phyloP scores from a whole-genome alignment of 2,113 vertebrate genomes.

The Electrona antarctica region DNA sequence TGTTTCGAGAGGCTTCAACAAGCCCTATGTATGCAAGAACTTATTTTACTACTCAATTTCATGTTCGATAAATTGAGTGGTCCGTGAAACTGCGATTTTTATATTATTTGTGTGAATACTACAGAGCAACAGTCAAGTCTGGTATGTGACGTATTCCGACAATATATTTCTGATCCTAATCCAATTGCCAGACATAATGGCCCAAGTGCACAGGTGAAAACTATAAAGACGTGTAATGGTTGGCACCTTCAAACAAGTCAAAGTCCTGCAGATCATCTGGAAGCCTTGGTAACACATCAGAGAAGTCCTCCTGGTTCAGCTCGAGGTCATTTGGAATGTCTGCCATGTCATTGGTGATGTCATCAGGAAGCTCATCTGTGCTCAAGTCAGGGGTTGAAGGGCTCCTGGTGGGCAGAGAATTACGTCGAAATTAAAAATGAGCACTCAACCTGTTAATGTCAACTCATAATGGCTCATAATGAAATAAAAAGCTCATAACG shows the following conservation, averaged over 20 bases:
- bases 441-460: neutral
- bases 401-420: conserved; percentile 76
- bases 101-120: too few species aligned
- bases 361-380: conserved; percentile 95
- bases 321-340: conserved; percentile 99
- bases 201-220: neutral
- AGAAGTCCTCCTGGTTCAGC: conserved; percentile 98
- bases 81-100: too few species aligned
- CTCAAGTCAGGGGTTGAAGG: conserved; percentile 96
- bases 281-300: conserved; percentile 93
- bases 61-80: too few species aligned
- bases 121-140: too few species aligned
- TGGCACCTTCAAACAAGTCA: conserved; percentile 97
- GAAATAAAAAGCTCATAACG: too few species aligned
- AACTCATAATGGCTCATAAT: neutral
- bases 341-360: conserved; percentile 97
- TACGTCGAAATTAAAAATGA: neutral
- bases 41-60: too few species aligned
- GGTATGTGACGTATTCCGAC: too few species aligned
- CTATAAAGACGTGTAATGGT: neutral
- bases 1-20: too few species aligned
- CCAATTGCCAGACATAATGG: neutral
- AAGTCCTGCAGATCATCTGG: conserved; percentile 98
- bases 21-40: too few species aligned
- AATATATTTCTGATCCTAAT: too few species aligned